These are phyloP conservation scores for Acanthurus tractus DNA, from an alignment of 2,797 vertebrate genomes.

Conservation along the genomic window DNA sequence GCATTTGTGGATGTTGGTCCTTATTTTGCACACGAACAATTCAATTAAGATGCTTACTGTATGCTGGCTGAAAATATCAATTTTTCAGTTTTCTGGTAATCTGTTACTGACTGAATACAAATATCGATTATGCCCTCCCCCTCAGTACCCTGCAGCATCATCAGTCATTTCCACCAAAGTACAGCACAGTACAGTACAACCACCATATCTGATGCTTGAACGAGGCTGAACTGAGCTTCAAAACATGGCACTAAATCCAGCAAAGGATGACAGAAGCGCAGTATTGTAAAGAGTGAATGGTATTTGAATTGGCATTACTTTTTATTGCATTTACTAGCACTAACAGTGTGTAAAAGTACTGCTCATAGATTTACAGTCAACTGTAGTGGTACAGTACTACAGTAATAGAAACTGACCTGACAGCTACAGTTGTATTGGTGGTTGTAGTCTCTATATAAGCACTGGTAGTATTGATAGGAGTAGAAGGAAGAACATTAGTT, in stretches of 20 bases:
- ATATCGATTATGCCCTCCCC: conserved; percentile 43
- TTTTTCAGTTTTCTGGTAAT: conserved; percentile 48
- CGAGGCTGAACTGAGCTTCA: conserved; percentile 8
- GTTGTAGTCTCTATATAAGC: background rate
- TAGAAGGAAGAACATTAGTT: background rate
- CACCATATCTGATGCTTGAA: conserved; percentile 21
- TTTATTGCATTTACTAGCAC: background rate
- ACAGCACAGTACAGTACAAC: conserved; percentile 17
- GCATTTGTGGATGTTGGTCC: conserved; percentile 13
- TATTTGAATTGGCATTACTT: background rate
- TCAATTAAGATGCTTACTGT: conserved; percentile 23
- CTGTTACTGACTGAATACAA: conserved; percentile 40
- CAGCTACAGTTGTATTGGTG: background rate
- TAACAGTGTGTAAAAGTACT: background rate
- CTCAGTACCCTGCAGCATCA: conserved; percentile 17
- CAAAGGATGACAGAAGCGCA: conserved; percentile 18
- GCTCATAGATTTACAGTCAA: background rate
- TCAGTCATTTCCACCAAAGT: conserved; percentile 35
- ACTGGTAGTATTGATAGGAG: no score
- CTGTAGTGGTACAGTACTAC: background rate
- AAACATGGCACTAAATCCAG: conserved; percentile 10
- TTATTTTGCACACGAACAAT: conserved; percentile 14
- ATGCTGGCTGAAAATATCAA: conserved; percentile 34
- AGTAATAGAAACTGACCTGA: background rate
- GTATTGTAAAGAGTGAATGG: conserved; percentile 7